phyloP scores from a whole-genome alignment of 1,140 invertebrate genomes.

The Mercenaria mercenaria region DNA sequence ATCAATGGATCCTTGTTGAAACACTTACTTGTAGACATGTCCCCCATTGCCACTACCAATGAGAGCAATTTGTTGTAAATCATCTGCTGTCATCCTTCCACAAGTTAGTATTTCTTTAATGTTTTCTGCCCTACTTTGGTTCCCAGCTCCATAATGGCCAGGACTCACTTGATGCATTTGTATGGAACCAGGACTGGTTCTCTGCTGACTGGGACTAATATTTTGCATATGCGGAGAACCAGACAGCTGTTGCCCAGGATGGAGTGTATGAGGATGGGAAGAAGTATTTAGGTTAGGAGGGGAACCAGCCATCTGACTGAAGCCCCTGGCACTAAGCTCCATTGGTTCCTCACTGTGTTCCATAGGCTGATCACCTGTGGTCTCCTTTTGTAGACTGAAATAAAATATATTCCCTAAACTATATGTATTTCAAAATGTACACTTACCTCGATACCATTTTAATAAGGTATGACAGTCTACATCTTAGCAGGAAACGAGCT shows the following conservation, averaged over 20 bases:
- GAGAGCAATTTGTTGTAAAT: slow-evolving; percentile 79
- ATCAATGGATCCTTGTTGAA: too few relatives aligned
- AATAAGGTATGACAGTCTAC: too few relatives aligned
- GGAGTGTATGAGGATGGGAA: neutral
- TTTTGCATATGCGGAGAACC: neutral
- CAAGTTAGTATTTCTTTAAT: slow-evolving; percentile 76
- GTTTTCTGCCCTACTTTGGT: slow-evolving; percentile 39
- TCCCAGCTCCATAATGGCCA: neutral
- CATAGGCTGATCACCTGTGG: neutral
- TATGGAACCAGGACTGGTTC: slow-evolving; percentile 11
- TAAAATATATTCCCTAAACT: too few relatives aligned
- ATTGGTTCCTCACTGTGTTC: neutral
- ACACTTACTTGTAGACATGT: slow-evolving; percentile 30
- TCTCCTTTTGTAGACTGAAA: neutral
- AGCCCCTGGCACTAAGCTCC: neutral
- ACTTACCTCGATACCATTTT: too few relatives aligned
- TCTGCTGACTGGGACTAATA: neutral
- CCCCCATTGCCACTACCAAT: slow-evolving; percentile 85
- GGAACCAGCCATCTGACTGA: neutral
- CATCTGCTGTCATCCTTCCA: slow-evolving; percentile 75
- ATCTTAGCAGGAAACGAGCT: too few relatives aligned
- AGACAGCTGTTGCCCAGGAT: slow-evolving; percentile 21
- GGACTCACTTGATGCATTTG: slow-evolving; percentile 20
- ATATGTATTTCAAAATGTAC: too few relatives aligned
- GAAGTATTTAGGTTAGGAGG: neutral